Evolutionary conservation across 2,113 vertebrate genomes (phyloP).

Genomic region (Brachirus orientalis): DNA sequence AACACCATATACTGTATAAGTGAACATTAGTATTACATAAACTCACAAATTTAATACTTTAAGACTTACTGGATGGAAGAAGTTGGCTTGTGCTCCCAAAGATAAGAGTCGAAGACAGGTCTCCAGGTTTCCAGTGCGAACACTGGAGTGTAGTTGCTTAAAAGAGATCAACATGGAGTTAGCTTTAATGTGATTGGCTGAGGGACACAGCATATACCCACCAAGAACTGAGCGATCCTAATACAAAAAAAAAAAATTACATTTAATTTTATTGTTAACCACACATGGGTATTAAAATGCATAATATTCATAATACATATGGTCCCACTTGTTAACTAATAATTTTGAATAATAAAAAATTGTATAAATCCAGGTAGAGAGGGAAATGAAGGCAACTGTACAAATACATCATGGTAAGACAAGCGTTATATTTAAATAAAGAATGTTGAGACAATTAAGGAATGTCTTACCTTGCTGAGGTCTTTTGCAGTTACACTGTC

Average conservation of each 20-base stretch:
- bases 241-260: too few relatives aligned
- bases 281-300: too few relatives aligned
- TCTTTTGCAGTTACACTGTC: constrained; percentile 97
- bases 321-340: too few relatives aligned
- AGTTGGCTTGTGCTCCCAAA: constrained; percentile 96
- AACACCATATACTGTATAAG: neutral
- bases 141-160: constrained; percentile 98
- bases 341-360: too few relatives aligned
- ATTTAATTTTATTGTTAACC: too few relatives aligned
- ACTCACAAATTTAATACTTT: neutral
- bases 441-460: neutral
- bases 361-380: too few relatives aligned
- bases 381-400: too few relatives aligned
- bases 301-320: too few relatives aligned
- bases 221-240: too few relatives aligned
- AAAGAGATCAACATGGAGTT: constrained; percentile 26
- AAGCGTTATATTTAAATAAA: neutral
- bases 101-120: constrained; percentile 93
- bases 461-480: constrained; percentile 91
- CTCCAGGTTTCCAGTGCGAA: constrained; percentile 96
- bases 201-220: too few relatives aligned
- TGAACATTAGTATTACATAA: neutral
- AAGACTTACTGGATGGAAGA: constrained; percentile 93
- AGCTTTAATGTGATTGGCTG: neutral
- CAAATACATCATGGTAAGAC: too few relatives aligned